Base-by-base conservation (phyloP, 2,888 invertebrate genomes). In the Limulus polyphemus region DNA sequence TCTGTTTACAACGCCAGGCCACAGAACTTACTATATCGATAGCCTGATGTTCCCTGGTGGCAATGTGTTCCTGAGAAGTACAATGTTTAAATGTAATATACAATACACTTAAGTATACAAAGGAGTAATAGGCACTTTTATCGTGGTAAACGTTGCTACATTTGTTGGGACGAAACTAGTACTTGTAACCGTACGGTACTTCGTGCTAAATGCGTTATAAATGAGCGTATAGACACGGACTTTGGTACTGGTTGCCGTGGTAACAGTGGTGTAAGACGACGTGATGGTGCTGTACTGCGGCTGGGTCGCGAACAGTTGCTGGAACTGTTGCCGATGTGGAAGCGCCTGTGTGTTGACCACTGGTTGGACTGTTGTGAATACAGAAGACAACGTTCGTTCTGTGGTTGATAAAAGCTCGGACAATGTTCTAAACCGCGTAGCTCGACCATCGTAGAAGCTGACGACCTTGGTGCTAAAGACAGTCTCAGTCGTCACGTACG, bases 371-470 rank as follows among this genome's bases (percentile, higher is more conserved):
- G 70, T 67, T 11, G 71, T 70, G 11, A 68, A 62, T 5, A 62
- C 55, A 9, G 69, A 65, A 13, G 69, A 68, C 54, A 70, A 60
- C 2, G 64, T 67, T 51, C 61, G 61, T 56, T 68, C 67, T 1
- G 65, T 67, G 10, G 69, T 70, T 9, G 66, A 63, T 1, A 67
- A 49, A 12, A 69, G 67, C 49, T 71, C 71, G 1, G 67, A 64
- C 2, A 71, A 62, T 5, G 69, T 69, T 49, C 70, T 60, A 7
- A 70, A 66, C 47, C 70, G 61, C 0, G 70, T 70, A 46, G 63
- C 60, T n/a, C 71, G 62, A 1, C 71, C 71, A 49, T 71, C 71
- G 47, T 71, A 70, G 51, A 70, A 69, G 55, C 71, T 70, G 17
- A 71, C 67, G 1, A 70, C 65, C 58, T 65, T 69, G 0, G 71